These are phyloP conservation scores for Orthosia gothica DNA, from an alignment of 2,888 invertebrate species.

Conservation along the genomic window DNA sequence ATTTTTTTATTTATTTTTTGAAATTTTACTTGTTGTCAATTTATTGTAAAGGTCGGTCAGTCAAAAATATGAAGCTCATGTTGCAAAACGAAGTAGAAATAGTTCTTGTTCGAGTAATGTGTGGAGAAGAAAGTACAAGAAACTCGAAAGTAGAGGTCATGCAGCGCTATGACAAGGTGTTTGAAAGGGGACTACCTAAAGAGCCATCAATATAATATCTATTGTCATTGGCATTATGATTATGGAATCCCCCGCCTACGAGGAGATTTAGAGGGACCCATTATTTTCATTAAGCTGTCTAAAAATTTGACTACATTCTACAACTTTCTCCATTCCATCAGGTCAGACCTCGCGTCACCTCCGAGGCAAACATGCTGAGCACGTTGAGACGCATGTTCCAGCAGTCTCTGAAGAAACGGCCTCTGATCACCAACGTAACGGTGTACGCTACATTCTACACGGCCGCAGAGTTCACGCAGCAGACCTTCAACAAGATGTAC, in stretches of 20 bases:
- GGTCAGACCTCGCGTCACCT: slow-evolving; percentile 13
- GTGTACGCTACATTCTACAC: slow-evolving; percentile 95
- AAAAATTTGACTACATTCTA: background rate
- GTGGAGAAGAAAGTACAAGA: no score
- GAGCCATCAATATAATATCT: background rate
- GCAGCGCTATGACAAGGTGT: background rate
- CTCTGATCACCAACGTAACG: slow-evolving; percentile 90
- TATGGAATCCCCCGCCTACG: background rate
- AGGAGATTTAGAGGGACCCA: no score
- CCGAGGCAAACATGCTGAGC: slow-evolving; percentile 71
- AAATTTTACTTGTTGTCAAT: no score
- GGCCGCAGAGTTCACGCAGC: slow-evolving; percentile 95
- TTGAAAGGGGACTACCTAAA: background rate
- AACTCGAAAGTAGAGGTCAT: no score
- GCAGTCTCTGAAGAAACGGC: slow-evolving; percentile 85
- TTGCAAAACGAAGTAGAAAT: no score
- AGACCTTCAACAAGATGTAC: slow-evolving; percentile 93
- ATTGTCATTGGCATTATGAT: background rate
- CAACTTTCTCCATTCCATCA: slow-evolving; percentile 2
- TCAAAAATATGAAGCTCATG: no score
- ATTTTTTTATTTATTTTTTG: no score
- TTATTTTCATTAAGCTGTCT: no score
- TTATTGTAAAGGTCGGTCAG: no score
- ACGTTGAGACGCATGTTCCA: slow-evolving; percentile 73
- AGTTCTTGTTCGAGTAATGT: no score